phyloP scores from a whole-genome alignment of 2,888 invertebrate species.

The Cecidostiba fungosa region DNA sequence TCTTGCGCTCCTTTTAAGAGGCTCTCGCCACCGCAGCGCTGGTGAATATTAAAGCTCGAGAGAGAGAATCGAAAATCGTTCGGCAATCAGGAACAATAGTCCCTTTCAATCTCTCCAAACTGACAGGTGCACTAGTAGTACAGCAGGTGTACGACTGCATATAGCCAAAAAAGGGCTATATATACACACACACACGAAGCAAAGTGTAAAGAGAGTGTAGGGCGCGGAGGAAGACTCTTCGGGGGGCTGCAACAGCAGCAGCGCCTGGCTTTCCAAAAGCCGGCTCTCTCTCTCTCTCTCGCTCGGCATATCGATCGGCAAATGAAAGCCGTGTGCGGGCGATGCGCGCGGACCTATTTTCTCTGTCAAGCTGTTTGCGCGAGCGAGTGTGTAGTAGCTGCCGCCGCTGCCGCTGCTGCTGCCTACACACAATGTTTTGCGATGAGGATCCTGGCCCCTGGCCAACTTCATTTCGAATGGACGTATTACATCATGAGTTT shows the following conservation, averaged over 20 bases:
- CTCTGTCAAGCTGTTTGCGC: conserved; percentile 75
- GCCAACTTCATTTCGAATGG: conserved; percentile 78
- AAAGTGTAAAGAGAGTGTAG: conserved; percentile 16
- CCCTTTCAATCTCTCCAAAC: neutral
- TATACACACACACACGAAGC: conserved; percentile 46
- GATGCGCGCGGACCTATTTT: conserved; percentile 74
- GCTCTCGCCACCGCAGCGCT: neutral
- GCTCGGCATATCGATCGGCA: conserved; percentile 72
- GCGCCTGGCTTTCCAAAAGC: conserved; percentile 67
- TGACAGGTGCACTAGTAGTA: neutral
- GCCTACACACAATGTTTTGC: conserved; percentile 66
- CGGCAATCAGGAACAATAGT: neutral
- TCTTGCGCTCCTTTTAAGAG: neutral
- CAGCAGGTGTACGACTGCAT: too few species aligned
- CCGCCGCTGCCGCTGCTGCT: neutral
- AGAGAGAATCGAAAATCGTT: neutral
- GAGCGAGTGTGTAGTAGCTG: neutral
- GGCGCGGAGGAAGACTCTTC: conserved; percentile 3
- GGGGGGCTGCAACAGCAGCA: conserved; percentile 5
- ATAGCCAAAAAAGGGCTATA: conserved; percentile 17
- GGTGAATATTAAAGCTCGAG: neutral
- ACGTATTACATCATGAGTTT: conserved; percentile 78
- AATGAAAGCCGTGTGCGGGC: conserved; percentile 68
- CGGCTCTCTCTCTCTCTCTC: neutral
- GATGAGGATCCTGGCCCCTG: conserved; percentile 71